Percentiles rank a stretch among this genome's conserved stretches.
These are phyloP conservation scores for Bombus picipes DNA, from an alignment of 1,140 invertebrate species.

Conservation along the genomic window DNA sequence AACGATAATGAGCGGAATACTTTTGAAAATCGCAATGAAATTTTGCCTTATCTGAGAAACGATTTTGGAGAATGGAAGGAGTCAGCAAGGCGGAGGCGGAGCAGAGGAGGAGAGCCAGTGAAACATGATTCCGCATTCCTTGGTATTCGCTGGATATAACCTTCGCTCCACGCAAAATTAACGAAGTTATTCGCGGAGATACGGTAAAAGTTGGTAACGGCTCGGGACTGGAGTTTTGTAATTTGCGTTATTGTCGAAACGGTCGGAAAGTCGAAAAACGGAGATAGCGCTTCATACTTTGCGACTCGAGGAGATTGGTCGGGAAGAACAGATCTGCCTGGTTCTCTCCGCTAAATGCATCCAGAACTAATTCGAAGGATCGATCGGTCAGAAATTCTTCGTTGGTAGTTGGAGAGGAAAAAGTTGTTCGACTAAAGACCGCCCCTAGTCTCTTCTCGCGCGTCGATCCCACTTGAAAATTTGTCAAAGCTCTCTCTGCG, in stretches of 20 bases:
- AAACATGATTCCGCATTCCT: conserved; percentile 36
- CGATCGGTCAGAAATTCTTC: background rate
- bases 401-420: background rate
- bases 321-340: background rate
- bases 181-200: conserved; percentile 51
- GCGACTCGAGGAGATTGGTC: background rate
- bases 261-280: conserved; percentile 3
- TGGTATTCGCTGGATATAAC: background rate
- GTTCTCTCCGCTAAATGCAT: background rate
- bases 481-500: background rate
- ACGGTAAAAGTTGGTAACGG: conserved; percentile 46
- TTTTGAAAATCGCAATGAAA: conserved; percentile 47
- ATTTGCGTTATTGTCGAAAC: conserved; percentile 54
- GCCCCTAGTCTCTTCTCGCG: background rate
- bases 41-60: conserved; percentile 32
- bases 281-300: conserved; percentile 4
- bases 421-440: background rate
- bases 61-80: background rate
- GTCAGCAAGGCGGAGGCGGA: background rate
- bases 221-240: conserved; percentile 32
- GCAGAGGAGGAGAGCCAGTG: background rate
- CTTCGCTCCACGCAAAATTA: conserved; percentile 42
- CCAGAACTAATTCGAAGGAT: conserved; percentile 8
- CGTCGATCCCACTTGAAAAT: conserved; percentile 1
- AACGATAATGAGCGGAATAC: background rate